Base-by-base conservation (phyloP, 2,888 invertebrate genomes). In the Macrosoma leucophasiata region DNA sequence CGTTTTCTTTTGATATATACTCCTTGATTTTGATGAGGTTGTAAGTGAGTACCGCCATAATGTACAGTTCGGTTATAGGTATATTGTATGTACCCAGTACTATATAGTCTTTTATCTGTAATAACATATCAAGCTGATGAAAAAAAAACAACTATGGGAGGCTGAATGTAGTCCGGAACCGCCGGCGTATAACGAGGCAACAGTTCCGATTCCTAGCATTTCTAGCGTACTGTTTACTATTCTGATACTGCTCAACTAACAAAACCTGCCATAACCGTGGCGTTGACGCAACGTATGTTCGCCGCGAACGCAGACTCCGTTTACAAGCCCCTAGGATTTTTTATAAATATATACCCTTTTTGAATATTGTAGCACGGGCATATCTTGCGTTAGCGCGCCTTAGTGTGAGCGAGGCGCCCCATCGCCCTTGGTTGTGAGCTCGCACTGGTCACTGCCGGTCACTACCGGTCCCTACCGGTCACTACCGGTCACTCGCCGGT, bases 101-200 rank as follows among this genome's bases (percentile, higher is more conserved):
- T 72, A 64, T 54, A 57, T 52, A 58, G 67, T 61, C 57, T 59
- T 56, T 58, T 71, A 77, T 76, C 79, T 79, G 66, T 77, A 66
- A 65, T 60, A 68, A 84, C 82, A 84, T 84, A 84, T 84, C 82
- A 84, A 68, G 71, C 71, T 68, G 72, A 78, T 68, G 67, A 72
- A 68, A 65, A 61, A n/a, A n/a, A 63, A 63, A 62, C 62, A 65
- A 61, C 53, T 58, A 56, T 61, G 68, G 64, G 72, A 75, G 75
- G 74, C 75, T 76, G 74, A 70, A 39, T 48, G 63, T 67, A 69
- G 66, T 62, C 65, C 60, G 69, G 62, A 44, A 35, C 31, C 43
- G 52, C 61, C 63, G 64, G 67, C 65, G 50, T 62, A 58, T 58
- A 62, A 59, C 39, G 48, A 47, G 45, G 51, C 47, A 39, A 29